Evolutionary conservation across 2,797 vertebrate species (phyloP), one percentile per base, ranked within the genome.

Genomic region (Sebastiscus tertius): DNA sequence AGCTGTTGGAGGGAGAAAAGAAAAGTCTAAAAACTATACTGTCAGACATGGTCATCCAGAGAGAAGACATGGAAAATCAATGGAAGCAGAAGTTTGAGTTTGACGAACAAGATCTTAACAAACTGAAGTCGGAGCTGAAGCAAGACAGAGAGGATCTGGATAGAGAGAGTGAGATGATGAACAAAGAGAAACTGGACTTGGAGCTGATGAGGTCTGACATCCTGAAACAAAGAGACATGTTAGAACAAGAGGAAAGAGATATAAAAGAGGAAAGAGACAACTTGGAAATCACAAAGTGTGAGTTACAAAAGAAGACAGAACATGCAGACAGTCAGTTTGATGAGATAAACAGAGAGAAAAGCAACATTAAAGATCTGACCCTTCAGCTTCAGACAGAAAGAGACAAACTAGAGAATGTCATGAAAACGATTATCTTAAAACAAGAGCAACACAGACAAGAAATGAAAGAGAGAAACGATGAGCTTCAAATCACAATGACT

Each of bases 171-270:
- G 42, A 78, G 7, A 16, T 13, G 13, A 66, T 66, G 7, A 42
- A 27, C 12, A 13, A 60, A 49, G 55, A 54, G 2, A 76, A 63
- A 12, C 13, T 71, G 31, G 22, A 67, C 9, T 8, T 81, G 24
- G 71, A 75, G 5, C 2, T 27, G 22, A 39, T 75, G n/a, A 56
- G 9, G 13, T 46, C 34, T 18, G 54, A 78, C 0, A 55, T 49
- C 5, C 55, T 42, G 31, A 42, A 64, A 59, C 39, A 75, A 67
- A 42, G 4, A 7, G n/a, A 60, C 8, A 36, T 9, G 2, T 63
- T 81, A 61, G 78, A n/a, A 56, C 81, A 79, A 79, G 64, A 66
- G 72, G 69, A 34, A 79, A 2, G n/a, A 12, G 11, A 49, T 10
- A 22, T 65, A 34, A 60, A 61, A 9, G 26, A 24, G 6, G 11